Base-by-base conservation (phyloP, 2,888 invertebrate genomes). In the Caenorhabditis sinica region DNA sequence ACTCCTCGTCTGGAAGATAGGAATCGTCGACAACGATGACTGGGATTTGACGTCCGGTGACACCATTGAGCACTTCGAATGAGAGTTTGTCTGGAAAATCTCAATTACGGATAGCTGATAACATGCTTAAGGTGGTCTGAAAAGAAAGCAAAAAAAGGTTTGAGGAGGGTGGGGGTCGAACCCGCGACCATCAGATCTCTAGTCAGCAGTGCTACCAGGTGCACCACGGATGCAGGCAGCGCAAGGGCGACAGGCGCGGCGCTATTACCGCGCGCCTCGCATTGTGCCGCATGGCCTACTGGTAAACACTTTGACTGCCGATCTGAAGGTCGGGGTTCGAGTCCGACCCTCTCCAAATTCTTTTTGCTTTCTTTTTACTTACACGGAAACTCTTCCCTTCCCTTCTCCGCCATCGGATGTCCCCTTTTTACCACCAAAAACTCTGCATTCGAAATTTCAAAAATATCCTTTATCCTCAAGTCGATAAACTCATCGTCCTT, bases 1-100 rank as follows among this genome's bases (percentile, higher is more conserved):
- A 66, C 23, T 61, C 66, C 0, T 75, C 56, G 2, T 85, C 86
- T n/a, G 71, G 65, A 25, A 77, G 60, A 53, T 87, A 85, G n/a
- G 36, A 53, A 53, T 83, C 80, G 13, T 86, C 87, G 6, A 90
- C 88, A 13, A 91, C 90, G 17, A 92, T 83, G 1, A 90, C 71
- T 2, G 88, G 89, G 80, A 92, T 85, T 40, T 74, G 81, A 20
- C 82, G 49, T 0, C 89, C 92, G 15, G 88, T 92, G 6, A 92
- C 88, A 20, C 91, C 90, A 53, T 92, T 91, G 56, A 90, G 65
- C 2, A 84, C 89, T 36, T 72, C 17, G 25, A 88, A 40, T 11
- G 87, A 79, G 0, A 86, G 74, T 20, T 86, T 68, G 71, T 87
- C 89, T 87, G 83, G 53, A 86, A 69, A 66, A 25, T 17, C 36